Evolutionary conservation across 2,888 invertebrate genomes (phyloP), one percentile per base, ranked within the genome.

Genomic region (Lepidocyrtoides sp.): DNA sequence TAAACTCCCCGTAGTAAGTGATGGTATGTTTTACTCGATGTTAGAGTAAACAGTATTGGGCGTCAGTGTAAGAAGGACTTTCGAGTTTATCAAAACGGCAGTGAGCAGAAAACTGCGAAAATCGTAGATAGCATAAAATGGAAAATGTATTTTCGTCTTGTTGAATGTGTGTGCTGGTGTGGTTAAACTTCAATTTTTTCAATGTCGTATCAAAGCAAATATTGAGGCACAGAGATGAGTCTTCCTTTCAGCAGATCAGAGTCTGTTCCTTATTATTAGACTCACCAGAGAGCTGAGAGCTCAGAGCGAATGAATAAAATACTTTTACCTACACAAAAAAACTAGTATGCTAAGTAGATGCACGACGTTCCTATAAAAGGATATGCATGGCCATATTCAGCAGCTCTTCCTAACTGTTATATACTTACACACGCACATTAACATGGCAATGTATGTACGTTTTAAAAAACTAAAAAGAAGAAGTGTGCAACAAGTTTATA

Each of bases 401-500:
- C 17, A 20, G 54, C 51, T 3, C 17, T 54, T 48, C 12, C n/a
- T n/a, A 48, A 10, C n/a, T 48, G 48, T 48, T 10, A 14, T 48
- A 48, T 48, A 48, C 48, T 48, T 48, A 2, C 2, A 3, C n/a
- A 48, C 10, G 14, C 48, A 48, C 48, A 4, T 7, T 12, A 10
- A 48, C 41, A 7, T 36, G 7, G 36, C 7, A 36, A 36, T 2
- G 36, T 36, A 36, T 36, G 7, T 36, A 36, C 36, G 2, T 63
- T 63, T 63, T 8, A 12, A 63, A 23, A 26, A 8, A n/a, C n/a
- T n/a, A n/a, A n/a, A n/a, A n/a, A n/a, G n/a, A 23, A 23, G 8
- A 1, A 29, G 12, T 12, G 26, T 20, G 69, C 36, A 69, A 36
- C 69, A 69, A 69, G 69, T 69, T 36, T 69, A 63, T 63, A 29